phyloP scores from a whole-genome alignment of 1,140 invertebrate genomes.

The Cephus cinctus region DNA sequence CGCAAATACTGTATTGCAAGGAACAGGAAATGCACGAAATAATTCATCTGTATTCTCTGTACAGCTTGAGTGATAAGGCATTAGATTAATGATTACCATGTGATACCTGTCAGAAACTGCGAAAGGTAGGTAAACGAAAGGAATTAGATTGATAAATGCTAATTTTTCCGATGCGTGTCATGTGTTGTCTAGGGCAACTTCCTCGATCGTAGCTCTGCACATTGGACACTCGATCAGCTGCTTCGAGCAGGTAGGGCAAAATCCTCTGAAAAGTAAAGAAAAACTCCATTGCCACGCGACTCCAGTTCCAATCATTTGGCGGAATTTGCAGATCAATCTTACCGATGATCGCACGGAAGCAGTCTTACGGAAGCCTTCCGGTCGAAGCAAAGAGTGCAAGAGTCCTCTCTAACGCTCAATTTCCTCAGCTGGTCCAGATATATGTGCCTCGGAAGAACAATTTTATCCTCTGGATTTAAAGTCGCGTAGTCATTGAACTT shows the following conservation, averaged over 20 bases:
- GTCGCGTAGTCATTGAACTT: constrained; percentile 78
- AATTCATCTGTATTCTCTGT: constrained; percentile 20
- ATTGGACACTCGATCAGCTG: constrained; percentile 85
- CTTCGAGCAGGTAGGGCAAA: constrained; percentile 77
- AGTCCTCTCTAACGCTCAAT: constrained; percentile 78
- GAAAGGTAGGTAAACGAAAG: constrained; percentile 23
- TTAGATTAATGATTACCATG: constrained; percentile 24
- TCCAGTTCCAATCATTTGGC: no score
- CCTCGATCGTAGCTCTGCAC: constrained; percentile 67
- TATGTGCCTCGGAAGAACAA: constrained; percentile 70
- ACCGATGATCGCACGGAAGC: constrained; percentile 80
- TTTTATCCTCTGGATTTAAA: constrained; percentile 70
- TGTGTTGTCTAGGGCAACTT: constrained; percentile 47
- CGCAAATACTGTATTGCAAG: constrained; percentile 26
- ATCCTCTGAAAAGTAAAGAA: constrained; percentile 67
- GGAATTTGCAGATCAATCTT: no score
- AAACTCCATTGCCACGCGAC: no score
- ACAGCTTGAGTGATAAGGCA: constrained; percentile 13
- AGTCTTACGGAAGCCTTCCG: constrained; percentile 72
- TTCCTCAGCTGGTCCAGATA: constrained; percentile 72
- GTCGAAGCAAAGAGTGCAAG: constrained; percentile 88
- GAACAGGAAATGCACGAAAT: constrained; percentile 29
- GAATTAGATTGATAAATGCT: constrained; percentile 24
- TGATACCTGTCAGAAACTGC: constrained; percentile 21
- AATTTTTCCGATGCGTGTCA: constrained; percentile 39